A percentile compares a stretch with the other conserved stretches of the same genome.
Evolutionary conservation across 2,797 vertebrate genomes (phyloP).

Genomic region (Cossypha caffra): DNA sequence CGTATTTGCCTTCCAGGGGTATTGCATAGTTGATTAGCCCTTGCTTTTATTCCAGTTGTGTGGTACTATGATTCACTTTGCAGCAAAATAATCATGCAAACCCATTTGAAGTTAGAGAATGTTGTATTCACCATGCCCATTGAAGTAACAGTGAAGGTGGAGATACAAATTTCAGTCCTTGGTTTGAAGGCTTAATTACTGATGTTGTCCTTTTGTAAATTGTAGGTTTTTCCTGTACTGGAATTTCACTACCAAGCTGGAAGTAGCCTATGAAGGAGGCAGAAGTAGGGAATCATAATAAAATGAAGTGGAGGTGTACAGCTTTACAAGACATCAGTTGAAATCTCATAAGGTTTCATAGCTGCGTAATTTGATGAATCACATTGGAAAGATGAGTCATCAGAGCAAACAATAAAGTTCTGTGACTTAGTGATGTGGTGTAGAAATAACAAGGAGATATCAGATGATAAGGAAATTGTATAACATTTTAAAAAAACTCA

Average conservation of each 20-base stretch:
- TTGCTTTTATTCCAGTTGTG: background rate
- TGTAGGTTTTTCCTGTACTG: background rate
- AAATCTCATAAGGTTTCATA: constrained; percentile 14
- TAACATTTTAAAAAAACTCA: background rate
- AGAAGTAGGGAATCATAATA: background rate
- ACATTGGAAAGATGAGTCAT: constrained; percentile 51
- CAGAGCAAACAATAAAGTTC: constrained; percentile 25
- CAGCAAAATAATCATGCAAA: background rate
- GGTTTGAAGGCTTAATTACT: background rate
- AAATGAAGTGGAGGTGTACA: constrained; percentile 18
- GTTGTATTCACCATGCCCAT: background rate
- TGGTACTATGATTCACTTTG: background rate
- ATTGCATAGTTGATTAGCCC: background rate
- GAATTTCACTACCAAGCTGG: background rate
- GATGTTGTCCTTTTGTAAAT: background rate
- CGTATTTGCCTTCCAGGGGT: accelerated
- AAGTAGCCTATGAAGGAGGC: background rate
- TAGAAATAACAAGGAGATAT: constrained; percentile 14
- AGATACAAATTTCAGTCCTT: background rate
- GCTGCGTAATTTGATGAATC: constrained; percentile 33
- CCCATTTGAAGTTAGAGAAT: background rate
- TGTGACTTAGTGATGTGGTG: background rate
- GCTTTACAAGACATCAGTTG: constrained; percentile 6
- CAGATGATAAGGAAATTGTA: constrained; percentile 1
- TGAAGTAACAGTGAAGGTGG: background rate